Evolutionary conservation across 2,797 vertebrate species (phyloP).

Genomic region (Acanthornis magna): DNA sequence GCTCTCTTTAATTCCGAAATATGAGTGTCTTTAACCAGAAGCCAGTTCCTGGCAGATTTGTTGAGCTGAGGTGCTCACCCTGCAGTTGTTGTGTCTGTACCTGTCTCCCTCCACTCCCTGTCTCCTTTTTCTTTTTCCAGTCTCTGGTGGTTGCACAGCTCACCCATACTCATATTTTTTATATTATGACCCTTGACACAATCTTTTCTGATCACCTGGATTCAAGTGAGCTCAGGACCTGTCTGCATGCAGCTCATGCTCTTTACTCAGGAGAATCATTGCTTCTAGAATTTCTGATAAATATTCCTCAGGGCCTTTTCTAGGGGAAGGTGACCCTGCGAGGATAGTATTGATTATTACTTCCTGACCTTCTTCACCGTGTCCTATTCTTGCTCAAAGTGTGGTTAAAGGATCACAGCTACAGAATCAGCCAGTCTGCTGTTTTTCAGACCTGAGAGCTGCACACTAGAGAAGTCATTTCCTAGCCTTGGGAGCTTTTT

Average conservation of each 20-base stretch:
- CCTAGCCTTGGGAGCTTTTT: neutral
- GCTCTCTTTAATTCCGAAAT: neutral
- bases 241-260: neutral
- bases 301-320: neutral
- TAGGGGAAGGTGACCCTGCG: neutral
- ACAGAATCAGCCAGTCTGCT: neutral
- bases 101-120: neutral
- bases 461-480: neutral
- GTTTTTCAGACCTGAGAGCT: neutral
- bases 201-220: neutral
- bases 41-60: neutral
- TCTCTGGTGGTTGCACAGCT: neutral
- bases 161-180: accelerated
- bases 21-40: neutral
- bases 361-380: neutral
- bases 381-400: neutral
- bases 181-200: neutral
- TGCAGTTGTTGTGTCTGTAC: neutral
- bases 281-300: neutral
- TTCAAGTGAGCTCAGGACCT: neutral
- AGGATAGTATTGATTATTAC: neutral
- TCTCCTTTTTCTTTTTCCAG: neutral
- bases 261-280: neutral
- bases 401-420: neutral
- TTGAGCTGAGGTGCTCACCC: neutral